Base-by-base conservation (phyloP, 2,888 invertebrate species). In the Deilephila porcellus region DNA sequence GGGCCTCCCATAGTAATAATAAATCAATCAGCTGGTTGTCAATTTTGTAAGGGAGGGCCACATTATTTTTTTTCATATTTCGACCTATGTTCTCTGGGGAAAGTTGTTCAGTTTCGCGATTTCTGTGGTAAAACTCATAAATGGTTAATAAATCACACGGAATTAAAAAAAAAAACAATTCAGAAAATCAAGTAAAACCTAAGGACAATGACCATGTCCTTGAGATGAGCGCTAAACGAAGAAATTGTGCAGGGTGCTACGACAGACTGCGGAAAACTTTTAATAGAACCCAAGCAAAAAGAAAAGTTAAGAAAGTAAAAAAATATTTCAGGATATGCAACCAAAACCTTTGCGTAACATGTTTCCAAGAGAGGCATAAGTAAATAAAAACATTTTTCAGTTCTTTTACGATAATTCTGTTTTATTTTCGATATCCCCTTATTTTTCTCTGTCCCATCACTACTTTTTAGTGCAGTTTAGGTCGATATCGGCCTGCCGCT, bases 161-260 rank as follows among this genome's bases (percentile, higher is more conserved):
- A 20, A 59, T 59, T 20, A 5, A 59, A 20, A 37, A 37, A 7
- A 20, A 59, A 59, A 59, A 2, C n/a, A 59, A 20, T 59, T 59
- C 59, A 59, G n/a, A 59, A 59, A 20, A 59, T 17, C 17, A 59
- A 59, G 20, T 7, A 59, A 7, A 59, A 19, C 19, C n/a, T 4
- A 20, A 74, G 71, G 75, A 75, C 71, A 77, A 75, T 76, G 72
- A 78, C 56, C 81, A 80, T 78, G 74, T 81, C 75, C 81, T 79
- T 76, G 81, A 82, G 76, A 81, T 77, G 74, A 78, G 79, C 76
- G 63, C 76, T 77, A 82, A 81, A 78, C 77, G 81, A 60, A 77
- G 79, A 80, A 81, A 81, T 81, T 82, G 81, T 81, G 82, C 80
- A 77, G 79, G 80, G 75, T 82, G 82, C 79, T 82, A 82, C 76